A percentile compares a stretch with the other conserved stretches of the same genome.
Conservation (phyloP, 2,888 invertebrate species). For the Cryptocephalus moraei region DNA sequence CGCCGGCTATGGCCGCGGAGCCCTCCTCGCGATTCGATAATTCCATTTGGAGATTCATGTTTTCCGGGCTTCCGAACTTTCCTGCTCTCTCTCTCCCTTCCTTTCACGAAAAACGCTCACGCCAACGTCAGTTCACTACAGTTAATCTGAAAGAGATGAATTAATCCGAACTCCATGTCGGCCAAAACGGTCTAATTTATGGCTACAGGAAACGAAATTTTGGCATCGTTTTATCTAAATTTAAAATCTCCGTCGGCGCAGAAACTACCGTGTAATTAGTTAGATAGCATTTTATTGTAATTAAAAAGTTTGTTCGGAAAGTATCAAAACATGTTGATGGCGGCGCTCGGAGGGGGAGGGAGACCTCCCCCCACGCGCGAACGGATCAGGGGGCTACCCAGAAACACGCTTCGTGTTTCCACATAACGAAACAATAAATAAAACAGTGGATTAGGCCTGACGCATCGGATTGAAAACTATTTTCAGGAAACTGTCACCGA, state of each 20-base stretch:
- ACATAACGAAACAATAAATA: neutral
- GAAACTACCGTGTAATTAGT: slow-evolving; percentile 37
- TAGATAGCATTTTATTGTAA: slow-evolving; percentile 37
- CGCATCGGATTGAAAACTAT: too few relatives aligned
- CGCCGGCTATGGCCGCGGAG: too few relatives aligned
- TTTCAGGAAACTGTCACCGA: too few relatives aligned
- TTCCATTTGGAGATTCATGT: slow-evolving; percentile 21
- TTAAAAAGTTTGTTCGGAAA: slow-evolving; percentile 32
- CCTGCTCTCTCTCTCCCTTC: slow-evolving; percentile 7
- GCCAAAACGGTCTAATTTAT: slow-evolving; percentile 38
- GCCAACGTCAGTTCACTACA: slow-evolving; percentile 36
- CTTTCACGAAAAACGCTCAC: slow-evolving; percentile 22
- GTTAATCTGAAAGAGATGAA: slow-evolving; percentile 41
- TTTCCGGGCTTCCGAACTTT: slow-evolving; percentile 13
- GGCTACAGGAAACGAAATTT: slow-evolving; percentile 37
- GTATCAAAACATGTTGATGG: slow-evolving; percentile 25
- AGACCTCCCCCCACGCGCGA: neutral
- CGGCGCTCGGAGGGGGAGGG: neutral
- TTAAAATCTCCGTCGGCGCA: slow-evolving; percentile 37
- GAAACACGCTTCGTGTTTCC: slow-evolving; percentile 4
- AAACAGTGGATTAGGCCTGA: too few relatives aligned
- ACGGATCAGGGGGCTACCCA: slow-evolving; percentile 7
- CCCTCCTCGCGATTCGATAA: slow-evolving; percentile 7
- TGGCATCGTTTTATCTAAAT: slow-evolving; percentile 42
- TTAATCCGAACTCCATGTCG: slow-evolving; percentile 40